Evolutionary conservation across 2,113 vertebrate genomes (phyloP), one percentile per base, ranked within the genome.

Genomic region (Strigops habroptila): DNA sequence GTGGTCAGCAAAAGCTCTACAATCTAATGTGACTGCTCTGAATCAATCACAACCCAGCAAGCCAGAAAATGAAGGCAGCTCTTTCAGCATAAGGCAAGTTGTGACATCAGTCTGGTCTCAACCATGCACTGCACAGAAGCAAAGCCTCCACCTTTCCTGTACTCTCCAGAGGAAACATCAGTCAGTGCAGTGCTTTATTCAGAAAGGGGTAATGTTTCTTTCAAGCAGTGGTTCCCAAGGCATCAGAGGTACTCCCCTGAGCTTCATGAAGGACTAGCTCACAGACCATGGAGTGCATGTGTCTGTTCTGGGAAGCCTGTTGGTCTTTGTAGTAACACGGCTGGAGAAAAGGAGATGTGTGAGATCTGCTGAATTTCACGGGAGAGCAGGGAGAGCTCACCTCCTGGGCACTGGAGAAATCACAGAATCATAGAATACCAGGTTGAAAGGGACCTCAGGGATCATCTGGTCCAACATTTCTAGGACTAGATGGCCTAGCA

Each of bases 231-330:
- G 7, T 23, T 82, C 43, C n/a, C 49, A 31, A 48, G 23, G 11
- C 15, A 17, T n/a, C 49, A 31, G 79, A 76, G 17, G 11, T 3
- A 30, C 5, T 52, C 18, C 33, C 27, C 35, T 33, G 10, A 74
- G 14, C 3, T 24, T n/a, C 41, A 4, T 1, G 28, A 31, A 48
- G 68, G 43, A 71, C 22, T 53, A 60, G 35, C 2, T 5, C 3
- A 5, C 5, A 27, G 39, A 22, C 4, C 1, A 12, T 13, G 25
- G 41, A 21, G 16, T 2, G 4, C 16, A 5, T 0, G 9, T 2
- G n/a, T 21, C 48, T 39, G 18, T 39, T 63, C 68, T 57, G 24
- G 41, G 51, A 69, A 22, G 1, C 10, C 30, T 2, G 35, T 16
- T n/a, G 33, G 14, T 35, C 55, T 49, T 3, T 44, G 21, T 17